Base-by-base conservation (phyloP, 2,797 vertebrate genomes). In the Benthosema pterotum region DNA sequence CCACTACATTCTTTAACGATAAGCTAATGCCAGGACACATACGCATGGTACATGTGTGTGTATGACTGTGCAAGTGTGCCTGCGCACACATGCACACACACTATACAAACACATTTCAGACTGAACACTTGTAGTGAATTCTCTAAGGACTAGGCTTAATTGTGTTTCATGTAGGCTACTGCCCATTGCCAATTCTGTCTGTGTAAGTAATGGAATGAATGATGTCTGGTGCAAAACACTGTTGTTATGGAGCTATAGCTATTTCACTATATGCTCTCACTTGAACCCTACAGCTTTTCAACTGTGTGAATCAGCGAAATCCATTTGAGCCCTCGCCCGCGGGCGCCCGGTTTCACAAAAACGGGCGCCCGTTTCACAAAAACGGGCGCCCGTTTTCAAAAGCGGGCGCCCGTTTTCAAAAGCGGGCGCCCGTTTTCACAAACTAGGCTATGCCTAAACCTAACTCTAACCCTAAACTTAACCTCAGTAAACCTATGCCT, bases 1-100 rank as follows among this genome's bases (percentile, higher is more conserved):
- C 80, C 71, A 68, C 79, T 56, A 86, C 88, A 93, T 93, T 92
- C 89, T 90, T 92, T 49, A 65, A 76, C 32, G 71, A 38, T 15
- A 46, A 15, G 12, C 13, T 15, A 46, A 15, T 13, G 45, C n/a
- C 45, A 4, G 5, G 3, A 46, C 45, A 46, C 45, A n/a, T 15
- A 46, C 13, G n/a, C 32, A 38, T 38, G 8, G 32, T 38, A 38
- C 32, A 9, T 11, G 8, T 8, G 9, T 9, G 11, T 9, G 22
- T 25, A n/a, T n/a, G n/a, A n/a, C n/a, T n/a, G n/a, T n/a, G n/a
- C n/a, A n/a, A n/a, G 17, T 58, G 11, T 54, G 60, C 42, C 2
- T 14, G 32, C 42, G 56, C 63, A 43, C 65, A 63, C 52, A 52
- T 52, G 50, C 60, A 38, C 46, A 67, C 55, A 50, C 67, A 66